Base-by-base conservation (phyloP, 64 coral and sea anemone genomes). In the Hydrozoanthus tunicans region DNA sequence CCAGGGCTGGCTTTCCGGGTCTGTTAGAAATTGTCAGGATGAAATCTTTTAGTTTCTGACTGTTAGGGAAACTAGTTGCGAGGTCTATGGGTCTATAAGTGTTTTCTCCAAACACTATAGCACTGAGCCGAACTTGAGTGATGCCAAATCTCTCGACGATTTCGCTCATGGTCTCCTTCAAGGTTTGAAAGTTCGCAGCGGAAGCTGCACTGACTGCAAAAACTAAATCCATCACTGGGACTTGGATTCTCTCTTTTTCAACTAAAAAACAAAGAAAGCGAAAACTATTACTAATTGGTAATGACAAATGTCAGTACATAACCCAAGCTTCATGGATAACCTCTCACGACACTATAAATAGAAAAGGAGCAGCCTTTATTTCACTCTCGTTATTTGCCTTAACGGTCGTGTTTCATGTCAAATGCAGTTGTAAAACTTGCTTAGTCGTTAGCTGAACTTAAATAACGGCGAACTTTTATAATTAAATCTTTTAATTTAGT, bases 121-220 rank as follows among this genome's bases (percentile, higher is more conserved):
- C 95, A 58, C 91, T 84, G 74, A 94, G 94, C 7, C 74, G 77
- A 17, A 91, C 66, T 73, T 83, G 93, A 11, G 82, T 79, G 55
- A 94, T 89, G 70, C 77, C 73, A 67, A 94, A 94, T 5, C 82
- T 90, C 56, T 97, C 92, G 56, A 97, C 70, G 15, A 97, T 89
- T 77, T 90, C 77, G 24, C 89, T 97, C 15, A 97, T 92, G 5
- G 91, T 91, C 67, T 83, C 74, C 43, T 89, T 89, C 77, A 82
- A 89, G 69, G 85, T 93, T 65, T 77, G 57, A 26, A 94, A 97
- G 78, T 91, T 97, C 12, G 58, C 62, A 14, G 78, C 68, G 5
- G 89, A 81, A 20, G 82, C 82, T 69, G 95, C 83, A 14, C 92
- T 94, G 79, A 97, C 82, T 23, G 95, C 92, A 93, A 97, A 94